Evolutionary conservation across 2,113 vertebrate species (phyloP), one percentile per base, ranked within the genome.

Genomic region (Aegypius monachus): DNA sequence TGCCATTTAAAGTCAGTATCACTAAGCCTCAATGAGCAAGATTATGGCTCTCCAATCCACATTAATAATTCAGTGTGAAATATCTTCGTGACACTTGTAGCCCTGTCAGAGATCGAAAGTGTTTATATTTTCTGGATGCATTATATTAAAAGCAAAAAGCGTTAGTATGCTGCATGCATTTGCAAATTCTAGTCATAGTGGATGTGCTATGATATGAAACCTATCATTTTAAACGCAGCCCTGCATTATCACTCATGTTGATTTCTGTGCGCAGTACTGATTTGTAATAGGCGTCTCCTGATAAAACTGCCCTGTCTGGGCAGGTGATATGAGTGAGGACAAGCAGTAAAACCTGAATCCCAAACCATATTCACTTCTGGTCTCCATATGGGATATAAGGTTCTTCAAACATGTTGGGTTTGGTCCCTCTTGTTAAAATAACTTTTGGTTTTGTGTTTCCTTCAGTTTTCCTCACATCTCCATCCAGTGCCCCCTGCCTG

Each of bases 41-140:
- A 96, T 93, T 87, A 95, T 26, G 36, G 85, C 62, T 91, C 53
- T 87, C 65, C 86, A 79, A 94, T 95, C 78, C 81, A 66, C 42
- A 85, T 95, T 88, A 96, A 94, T 95, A 96, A 95, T 95, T 89
- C 73, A 96, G 86, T 95, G 89, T 71, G 90, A 96, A 97, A 95
- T 95, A 95, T 62, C 66, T 96, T 73, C 0, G 3, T 11, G 9
- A 91, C 34, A 56, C 45, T 91, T 48, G 65, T 66, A 97, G 93
- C 38, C 23, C 66, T 82, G 77, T 87, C 81, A 94, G 77, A 95
- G 65, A 89, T 38, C 6, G 6, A 52, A 87, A 87, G 58, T 70
- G 83, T 95, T 95, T 95, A 42, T 79, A 68, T 93, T 90, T 95
- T 93, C 71, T 75, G 53, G 43, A 67, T n/a, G 55, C 4, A 11